Percentiles rank a stretch among this genome's conserved stretches.
Evolutionary conservation across 2,113 vertebrate genomes (phyloP).

Genomic region (Pelvicachromis taeniatus): DNA sequence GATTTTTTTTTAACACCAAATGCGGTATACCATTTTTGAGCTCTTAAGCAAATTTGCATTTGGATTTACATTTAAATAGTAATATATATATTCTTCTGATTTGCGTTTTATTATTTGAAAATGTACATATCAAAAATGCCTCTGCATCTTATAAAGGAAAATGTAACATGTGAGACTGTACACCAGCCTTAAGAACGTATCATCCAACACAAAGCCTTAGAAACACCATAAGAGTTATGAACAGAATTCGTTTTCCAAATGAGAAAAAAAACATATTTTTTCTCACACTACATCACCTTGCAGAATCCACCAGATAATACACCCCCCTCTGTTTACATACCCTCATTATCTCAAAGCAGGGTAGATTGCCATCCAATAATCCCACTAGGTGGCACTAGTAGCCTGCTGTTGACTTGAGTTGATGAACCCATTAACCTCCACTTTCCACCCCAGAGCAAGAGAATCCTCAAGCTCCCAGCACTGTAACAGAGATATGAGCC

Average conservation of each 20-base stretch:
- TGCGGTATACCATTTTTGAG: neutral
- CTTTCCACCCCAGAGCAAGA: slow-evolving; percentile 4
- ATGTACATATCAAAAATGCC: neutral
- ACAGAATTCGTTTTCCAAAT: neutral
- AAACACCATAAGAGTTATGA: neutral
- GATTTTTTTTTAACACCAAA: neutral
- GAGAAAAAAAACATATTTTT: fast-evolving
- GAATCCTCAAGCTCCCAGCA: slow-evolving; percentile 29
- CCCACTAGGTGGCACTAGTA: slow-evolving; percentile 54
- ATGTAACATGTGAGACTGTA: neutral
- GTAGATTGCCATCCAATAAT: neutral
- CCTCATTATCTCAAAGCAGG: neutral
- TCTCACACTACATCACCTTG: neutral
- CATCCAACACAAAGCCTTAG: neutral
- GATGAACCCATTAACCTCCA: slow-evolving; percentile 54
- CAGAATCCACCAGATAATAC: neutral
- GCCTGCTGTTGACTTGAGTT: neutral
- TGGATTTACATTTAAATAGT: neutral
- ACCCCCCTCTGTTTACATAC: neutral
- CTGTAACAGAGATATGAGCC: slow-evolving; percentile 31
- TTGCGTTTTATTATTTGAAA: neutral
- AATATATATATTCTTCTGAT: neutral
- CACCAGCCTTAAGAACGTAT: neutral
- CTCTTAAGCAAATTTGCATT: neutral
- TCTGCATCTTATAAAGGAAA: neutral